phyloP scores from a whole-genome alignment of 1,140 invertebrate species.

The Steinernema khuongi region DNA sequence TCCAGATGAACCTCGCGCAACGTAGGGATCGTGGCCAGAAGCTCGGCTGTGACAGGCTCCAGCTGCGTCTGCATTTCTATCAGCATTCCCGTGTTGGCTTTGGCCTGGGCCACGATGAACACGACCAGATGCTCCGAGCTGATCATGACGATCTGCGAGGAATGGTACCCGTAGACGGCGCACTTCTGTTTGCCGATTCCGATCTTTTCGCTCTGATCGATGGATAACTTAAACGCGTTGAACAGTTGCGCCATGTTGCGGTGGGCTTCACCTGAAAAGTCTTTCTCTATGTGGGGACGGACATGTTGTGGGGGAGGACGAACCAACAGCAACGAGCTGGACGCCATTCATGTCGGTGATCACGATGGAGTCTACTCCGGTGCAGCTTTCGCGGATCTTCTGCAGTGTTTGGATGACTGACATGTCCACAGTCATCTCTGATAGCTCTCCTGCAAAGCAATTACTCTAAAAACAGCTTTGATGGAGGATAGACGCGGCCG shows the following conservation, averaged over 20 bases:
- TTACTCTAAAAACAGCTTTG: too few relatives aligned
- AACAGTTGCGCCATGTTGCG: conserved; percentile 41
- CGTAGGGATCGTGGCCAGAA: neutral
- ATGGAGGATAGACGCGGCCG: too few relatives aligned
- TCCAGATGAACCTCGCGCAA: neutral
- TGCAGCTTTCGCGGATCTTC: conserved; percentile 7
- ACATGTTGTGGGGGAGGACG: conserved; percentile 25
- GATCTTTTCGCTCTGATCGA: conserved; percentile 50
- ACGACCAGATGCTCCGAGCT: conserved; percentile 36
- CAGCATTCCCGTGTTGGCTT: conserved; percentile 46
- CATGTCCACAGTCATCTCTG: neutral
- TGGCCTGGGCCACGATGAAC: conserved; percentile 43
- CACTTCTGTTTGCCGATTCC: conserved; percentile 44
- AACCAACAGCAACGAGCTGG: conserved; percentile 44
- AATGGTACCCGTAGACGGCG: conserved; percentile 45
- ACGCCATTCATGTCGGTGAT: conserved; percentile 47
- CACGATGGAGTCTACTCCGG: conserved; percentile 45
- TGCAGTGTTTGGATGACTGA: neutral
- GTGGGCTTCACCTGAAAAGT: conserved; percentile 37
- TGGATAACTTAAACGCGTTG: conserved; percentile 29
- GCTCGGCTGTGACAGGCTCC: conserved; percentile 15
- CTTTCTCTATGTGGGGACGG: conserved; percentile 23
- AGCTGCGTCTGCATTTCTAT: conserved; percentile 29
- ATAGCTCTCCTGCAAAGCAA: neutral
- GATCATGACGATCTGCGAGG: conserved; percentile 42